A percentile compares a stretch with the other conserved stretches of the same genome.
Conservation (phyloP, 1,140 invertebrate species). For the Bactericera cockerelli region DNA sequence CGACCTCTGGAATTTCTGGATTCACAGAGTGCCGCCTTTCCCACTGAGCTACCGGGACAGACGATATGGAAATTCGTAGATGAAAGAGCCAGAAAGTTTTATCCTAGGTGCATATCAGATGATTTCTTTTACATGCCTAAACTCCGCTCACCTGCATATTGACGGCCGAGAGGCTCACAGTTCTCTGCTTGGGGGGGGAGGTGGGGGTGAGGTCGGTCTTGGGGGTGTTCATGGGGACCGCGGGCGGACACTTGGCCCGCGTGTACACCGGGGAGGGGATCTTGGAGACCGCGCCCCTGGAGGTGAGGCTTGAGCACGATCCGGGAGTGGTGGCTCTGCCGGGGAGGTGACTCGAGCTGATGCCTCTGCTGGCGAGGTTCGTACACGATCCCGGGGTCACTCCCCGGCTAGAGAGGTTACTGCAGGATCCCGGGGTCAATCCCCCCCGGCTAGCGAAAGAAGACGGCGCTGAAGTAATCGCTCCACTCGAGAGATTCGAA, state of each 20-base stretch:
- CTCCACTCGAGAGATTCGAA: neutral
- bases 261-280: conserved; percentile 20
- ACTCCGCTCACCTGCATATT: neutral
- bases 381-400: too few relatives aligned
- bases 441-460: neutral
- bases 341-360: neutral
- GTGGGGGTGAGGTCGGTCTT: conserved; percentile 3
- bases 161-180: neutral
- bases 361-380: neutral
- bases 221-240: neutral
- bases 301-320: neutral
- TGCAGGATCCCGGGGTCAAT: neutral
- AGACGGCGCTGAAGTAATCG: too few relatives aligned
- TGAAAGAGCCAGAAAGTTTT: too few relatives aligned
- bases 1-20: too few relatives aligned
- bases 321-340: neutral
- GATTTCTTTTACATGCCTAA: too few relatives aligned
- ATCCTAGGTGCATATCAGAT: too few relatives aligned
- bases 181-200: conserved; percentile 1
- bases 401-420: neutral
- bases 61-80: too few relatives aligned
- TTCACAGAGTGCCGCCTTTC: too few relatives aligned
- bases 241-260: neutral
- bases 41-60: too few relatives aligned
- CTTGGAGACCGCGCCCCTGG: conserved; percentile 15